Percentiles rank a stretch among this genome's conserved stretches.
phyloP scores from a whole-genome alignment of 2,113 vertebrate species.

The Silurus meridionalis region DNA sequence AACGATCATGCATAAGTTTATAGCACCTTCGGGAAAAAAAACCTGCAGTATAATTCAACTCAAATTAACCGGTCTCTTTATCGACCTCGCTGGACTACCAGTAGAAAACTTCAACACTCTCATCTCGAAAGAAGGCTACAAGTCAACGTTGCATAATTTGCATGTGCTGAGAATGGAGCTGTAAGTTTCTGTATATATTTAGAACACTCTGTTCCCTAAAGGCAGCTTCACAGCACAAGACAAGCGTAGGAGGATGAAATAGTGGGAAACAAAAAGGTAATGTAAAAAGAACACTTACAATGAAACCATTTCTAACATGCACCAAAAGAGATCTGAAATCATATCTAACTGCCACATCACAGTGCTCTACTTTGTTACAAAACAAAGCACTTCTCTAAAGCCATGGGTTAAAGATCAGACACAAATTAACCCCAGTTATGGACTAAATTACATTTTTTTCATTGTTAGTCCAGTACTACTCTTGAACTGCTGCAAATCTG shows the following conservation, averaged over 20 bases:
- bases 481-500: neutral
- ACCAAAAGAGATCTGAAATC: neutral
- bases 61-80: constrained; percentile 34
- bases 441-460: neutral
- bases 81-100: constrained; percentile 36
- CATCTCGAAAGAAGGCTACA: constrained; percentile 20
- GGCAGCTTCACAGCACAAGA: constrained; percentile 12
- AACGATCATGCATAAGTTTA: constrained; percentile 41
- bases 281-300: neutral
- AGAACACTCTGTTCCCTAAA: neutral
- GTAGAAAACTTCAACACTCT: constrained; percentile 32
- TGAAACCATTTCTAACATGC: neutral
- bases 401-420: neutral
- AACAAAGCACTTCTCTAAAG: neutral
- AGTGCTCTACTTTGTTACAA: constrained; percentile 40
- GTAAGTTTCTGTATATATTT: neutral
- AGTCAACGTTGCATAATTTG: constrained; percentile 50
- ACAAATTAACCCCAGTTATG: constrained; percentile 4
- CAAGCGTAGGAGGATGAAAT: neutral
- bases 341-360: constrained; percentile 34
- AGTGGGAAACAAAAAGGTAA: neutral
- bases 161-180: constrained; percentile 12
- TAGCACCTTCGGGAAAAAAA: constrained; percentile 52
- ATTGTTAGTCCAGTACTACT: neutral
- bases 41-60: constrained; percentile 42